Evolutionary conservation across 2,888 invertebrate species (phyloP).

Genomic region (Drosophila melanosoma): DNA sequence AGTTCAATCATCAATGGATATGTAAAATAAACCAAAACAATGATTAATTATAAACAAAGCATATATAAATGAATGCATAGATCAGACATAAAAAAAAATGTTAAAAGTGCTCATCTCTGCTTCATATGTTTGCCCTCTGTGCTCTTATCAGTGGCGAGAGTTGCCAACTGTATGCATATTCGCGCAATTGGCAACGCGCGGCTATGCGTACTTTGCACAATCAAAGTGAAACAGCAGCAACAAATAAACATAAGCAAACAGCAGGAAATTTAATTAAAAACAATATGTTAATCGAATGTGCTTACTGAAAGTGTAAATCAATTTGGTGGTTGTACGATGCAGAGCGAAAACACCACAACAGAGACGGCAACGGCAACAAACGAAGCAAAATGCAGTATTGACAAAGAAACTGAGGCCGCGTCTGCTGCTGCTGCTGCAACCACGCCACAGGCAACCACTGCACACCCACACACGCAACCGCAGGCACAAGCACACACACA

Average conservation of each 20-base stretch:
- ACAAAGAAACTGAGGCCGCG: slow-evolving; percentile 38
- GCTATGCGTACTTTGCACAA: slow-evolving; percentile 54
- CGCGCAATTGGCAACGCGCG: slow-evolving; percentile 48
- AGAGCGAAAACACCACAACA: slow-evolving; percentile 16
- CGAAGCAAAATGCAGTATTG: slow-evolving; percentile 33
- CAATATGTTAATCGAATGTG: slow-evolving; percentile 35
- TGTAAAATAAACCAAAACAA: neutral
- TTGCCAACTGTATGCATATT: slow-evolving; percentile 39
- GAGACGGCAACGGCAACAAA: slow-evolving; percentile 4
- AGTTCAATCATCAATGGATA: neutral
- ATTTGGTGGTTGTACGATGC: slow-evolving; percentile 35
- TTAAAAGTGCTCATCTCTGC: slow-evolving; percentile 13
- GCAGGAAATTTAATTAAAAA: slow-evolving; percentile 16
- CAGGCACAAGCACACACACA: slow-evolving; percentile 1
- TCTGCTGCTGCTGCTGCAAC: slow-evolving; percentile 25
- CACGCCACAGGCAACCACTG: slow-evolving; percentile 26
- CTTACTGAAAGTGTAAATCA: slow-evolving; percentile 12
- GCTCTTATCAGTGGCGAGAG: slow-evolving; percentile 53
- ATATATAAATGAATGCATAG: neutral
- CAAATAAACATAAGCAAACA: slow-evolving; percentile 46
- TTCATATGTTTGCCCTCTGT: slow-evolving; percentile 20
- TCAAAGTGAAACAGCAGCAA: slow-evolving; percentile 45
- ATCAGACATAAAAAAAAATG: neutral
- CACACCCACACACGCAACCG: slow-evolving; percentile 6
- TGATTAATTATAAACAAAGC: neutral